Evolutionary conservation across 2,888 invertebrate genomes (phyloP), one percentile per base, ranked within the genome.

Genomic region (Drosophila nigricruria): DNA sequence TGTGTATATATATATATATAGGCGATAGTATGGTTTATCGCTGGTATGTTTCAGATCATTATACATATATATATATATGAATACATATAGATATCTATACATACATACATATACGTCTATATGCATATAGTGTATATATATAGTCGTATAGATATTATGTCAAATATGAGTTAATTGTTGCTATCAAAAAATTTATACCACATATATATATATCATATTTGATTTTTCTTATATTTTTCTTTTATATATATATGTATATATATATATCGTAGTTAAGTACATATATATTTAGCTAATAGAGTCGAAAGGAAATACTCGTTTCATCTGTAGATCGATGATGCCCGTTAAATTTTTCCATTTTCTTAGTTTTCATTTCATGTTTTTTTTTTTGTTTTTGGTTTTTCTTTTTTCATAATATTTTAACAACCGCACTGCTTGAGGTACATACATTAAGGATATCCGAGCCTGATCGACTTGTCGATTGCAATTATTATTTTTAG

Each of bases 381-480:
- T 60, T 18, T 10, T 1, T 27, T 32, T 45, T n/a, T 34, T n/a
- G 56, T 18, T 10, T 1, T 27, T 32, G 40, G 14, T 34, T 20
- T 34, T 5, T 43, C 36, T 73, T 43, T 12, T 54, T 62, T 36
- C 18, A 30, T 45, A 49, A 50, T 59, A 54, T 72, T 72, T 71
- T 80, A 84, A 86, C 87, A 86, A 86, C 88, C 86, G 82, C 86
- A 75, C 76, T 80, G 84, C 84, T 86, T 88, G 86, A 86, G 86
- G 86, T 87, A 87, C 86, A 84, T 67, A 61, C 66, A 77, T 88
- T 84, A 81, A 87, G 89, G 88, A 87, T 81, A 76, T 80, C 20
- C 56, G 82, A 72, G 75, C 72, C 23, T 36, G 34, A 53, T 53
- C 53, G 38, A 53, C 38, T 68, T 53, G 18, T 43, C 30, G 40